phyloP scores from a whole-genome alignment of 2,888 invertebrate species.

The Diaprepes abbreviatus region DNA sequence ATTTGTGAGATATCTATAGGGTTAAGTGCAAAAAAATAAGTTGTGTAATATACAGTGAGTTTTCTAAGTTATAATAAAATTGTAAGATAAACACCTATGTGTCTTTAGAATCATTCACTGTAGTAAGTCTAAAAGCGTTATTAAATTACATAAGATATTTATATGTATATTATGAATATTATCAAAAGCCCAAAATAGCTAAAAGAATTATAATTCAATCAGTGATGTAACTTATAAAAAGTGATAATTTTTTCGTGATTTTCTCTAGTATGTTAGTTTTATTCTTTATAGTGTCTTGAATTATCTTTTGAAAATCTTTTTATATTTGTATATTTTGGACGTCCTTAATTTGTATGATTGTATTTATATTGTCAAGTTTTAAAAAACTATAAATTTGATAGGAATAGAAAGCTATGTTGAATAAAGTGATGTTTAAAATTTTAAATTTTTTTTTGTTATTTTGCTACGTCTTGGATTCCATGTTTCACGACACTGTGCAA shows the following conservation, averaged over 20 bases:
- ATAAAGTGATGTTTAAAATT: conserved; percentile 30
- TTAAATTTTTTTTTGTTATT: no score
- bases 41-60: conserved; percentile 5
- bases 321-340: conserved; percentile 37
- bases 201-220: conserved; percentile 19
- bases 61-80: background rate
- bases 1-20: background rate
- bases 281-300: conserved; percentile 22
- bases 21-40: conserved; percentile 15
- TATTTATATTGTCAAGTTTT: conserved; percentile 33
- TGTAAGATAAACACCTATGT: conserved; percentile 29
- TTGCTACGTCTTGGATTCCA: no score
- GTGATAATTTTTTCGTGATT: conserved; percentile 44
- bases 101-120: conserved; percentile 29
- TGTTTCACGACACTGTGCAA: no score
- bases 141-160: conserved; percentile 25
- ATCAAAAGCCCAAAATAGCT: conserved; percentile 24
- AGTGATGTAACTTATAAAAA: conserved; percentile 24
- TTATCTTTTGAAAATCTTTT: conserved; percentile 16
- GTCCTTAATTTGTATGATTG: conserved; percentile 21
- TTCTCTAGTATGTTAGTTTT: conserved; percentile 34
- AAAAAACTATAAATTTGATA: conserved; percentile 27
- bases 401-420: conserved; percentile 34
- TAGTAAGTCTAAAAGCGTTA: conserved; percentile 29
- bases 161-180: conserved; percentile 14